Percentiles rank a stretch among this genome's conserved stretches.
These are phyloP conservation scores for Gavialis gangeticus DNA, from an alignment of 2,113 vertebrate genomes.

Conservation along the genomic window DNA sequence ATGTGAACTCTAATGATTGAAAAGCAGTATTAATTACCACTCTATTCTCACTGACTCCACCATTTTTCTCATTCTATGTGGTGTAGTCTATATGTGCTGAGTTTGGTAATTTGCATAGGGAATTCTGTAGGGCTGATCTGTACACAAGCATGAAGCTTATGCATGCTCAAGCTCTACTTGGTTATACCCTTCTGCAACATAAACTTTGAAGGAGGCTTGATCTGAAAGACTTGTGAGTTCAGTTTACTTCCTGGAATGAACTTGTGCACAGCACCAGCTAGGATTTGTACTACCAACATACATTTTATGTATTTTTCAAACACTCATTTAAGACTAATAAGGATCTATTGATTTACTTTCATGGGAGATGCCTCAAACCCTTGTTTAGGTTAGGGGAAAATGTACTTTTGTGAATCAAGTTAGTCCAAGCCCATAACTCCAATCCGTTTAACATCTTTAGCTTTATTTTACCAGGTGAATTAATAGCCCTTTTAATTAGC, in stretches of 20 bases:
- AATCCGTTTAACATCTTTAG: not conserved
- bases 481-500: not conserved
- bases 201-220: not conserved
- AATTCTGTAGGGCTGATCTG: not conserved
- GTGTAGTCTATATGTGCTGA: not conserved
- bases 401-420: not conserved
- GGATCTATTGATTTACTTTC: not conserved
- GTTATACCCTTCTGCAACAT: not conserved
- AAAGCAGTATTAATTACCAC: not conserved
- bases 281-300: not conserved
- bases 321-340: not conserved
- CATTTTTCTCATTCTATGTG: not conserved
- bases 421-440: not conserved
- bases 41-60: not conserved
- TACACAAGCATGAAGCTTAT: not conserved
- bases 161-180: not conserved
- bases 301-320: not conserved
- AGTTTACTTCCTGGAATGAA: not conserved
- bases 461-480: not conserved
- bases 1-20: not conserved
- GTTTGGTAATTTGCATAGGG: not conserved
- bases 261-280: not conserved
- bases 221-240: not conserved
- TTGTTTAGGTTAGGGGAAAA: not conserved
- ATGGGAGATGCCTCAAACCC: not conserved